Conservation (phyloP, 1,140 invertebrate species). For the Cydia pomonella region DNA sequence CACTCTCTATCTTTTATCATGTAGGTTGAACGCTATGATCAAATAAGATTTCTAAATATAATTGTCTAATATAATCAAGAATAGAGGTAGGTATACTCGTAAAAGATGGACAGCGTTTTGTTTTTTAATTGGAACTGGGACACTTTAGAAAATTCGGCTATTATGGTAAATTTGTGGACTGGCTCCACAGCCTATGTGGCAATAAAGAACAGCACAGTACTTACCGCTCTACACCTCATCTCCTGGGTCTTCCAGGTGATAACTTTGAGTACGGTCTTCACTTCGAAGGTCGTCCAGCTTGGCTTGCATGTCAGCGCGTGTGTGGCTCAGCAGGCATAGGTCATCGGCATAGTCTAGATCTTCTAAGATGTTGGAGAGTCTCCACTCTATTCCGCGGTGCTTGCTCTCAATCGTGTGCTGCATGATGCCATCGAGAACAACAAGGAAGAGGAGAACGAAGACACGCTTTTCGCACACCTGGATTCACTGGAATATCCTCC, state of each 20-base stretch:
- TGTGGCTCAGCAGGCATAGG: not conserved
- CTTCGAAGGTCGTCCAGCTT: not conserved
- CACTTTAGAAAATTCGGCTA: too few relatives aligned
- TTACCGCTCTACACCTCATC: not conserved
- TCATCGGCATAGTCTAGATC: not conserved
- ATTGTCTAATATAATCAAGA: too few relatives aligned
- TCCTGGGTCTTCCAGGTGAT: not conserved
- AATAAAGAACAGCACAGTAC: too few relatives aligned
- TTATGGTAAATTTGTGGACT: too few relatives aligned
- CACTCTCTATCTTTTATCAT: too few relatives aligned
- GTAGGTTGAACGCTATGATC: too few relatives aligned
- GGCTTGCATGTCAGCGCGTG: not conserved
- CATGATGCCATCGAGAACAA: conserved; percentile 1
- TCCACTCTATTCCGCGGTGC: not conserved
- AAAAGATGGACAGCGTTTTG: too few relatives aligned
- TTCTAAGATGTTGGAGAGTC: not conserved
- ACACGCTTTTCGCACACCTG: not conserved
- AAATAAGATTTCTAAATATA: too few relatives aligned
- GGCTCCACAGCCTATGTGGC: too few relatives aligned
- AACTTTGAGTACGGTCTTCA: not conserved
- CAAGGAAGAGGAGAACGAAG: not conserved
- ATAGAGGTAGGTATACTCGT: too few relatives aligned
- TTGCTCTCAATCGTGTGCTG: not conserved
- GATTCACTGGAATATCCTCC: not conserved
- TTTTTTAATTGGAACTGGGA: too few relatives aligned